A percentile compares a stretch with the other conserved stretches of the same genome.
phyloP scores from a whole-genome alignment of 2,113 vertebrate species.

The Osmerus eperlanus region DNA sequence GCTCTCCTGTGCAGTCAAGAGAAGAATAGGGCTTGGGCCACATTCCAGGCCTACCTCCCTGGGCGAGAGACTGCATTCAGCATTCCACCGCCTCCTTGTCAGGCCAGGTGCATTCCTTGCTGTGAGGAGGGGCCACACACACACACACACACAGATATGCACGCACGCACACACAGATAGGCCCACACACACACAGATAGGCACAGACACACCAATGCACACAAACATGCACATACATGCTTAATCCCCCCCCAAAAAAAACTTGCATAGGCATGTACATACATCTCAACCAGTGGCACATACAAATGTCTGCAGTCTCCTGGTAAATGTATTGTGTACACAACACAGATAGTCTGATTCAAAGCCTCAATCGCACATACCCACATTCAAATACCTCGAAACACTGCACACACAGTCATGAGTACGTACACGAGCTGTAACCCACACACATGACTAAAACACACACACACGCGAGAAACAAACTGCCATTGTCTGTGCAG shows the following conservation, averaged over 20 bases:
- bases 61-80: conserved; percentile 66
- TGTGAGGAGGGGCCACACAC: conserved; percentile 11
- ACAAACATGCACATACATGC: conserved; percentile 10
- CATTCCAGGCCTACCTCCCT: conserved; percentile 73
- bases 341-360: background rate
- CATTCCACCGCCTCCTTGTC: conserved; percentile 71
- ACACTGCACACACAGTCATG: background rate
- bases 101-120: conserved; percentile 72
- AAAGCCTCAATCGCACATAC: background rate
- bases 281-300: background rate
- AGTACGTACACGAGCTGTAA: background rate
- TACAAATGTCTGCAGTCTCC: background rate
- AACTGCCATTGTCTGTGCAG: conserved; percentile 39
- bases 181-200: background rate
- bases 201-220: conserved; percentile 18
- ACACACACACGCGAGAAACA: conserved; percentile 16
- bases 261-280: background rate
- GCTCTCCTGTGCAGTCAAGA: conserved; percentile 51
- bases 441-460: conserved; percentile 13
- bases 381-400: background rate
- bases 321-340: background rate
- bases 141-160: background rate
- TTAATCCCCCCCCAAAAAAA: background rate
- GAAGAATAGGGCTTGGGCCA: conserved; percentile 68
- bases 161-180: conserved; percentile 15